Base-by-base conservation (phyloP, 2,113 vertebrate genomes). In the Corythaeola cristata region DNA sequence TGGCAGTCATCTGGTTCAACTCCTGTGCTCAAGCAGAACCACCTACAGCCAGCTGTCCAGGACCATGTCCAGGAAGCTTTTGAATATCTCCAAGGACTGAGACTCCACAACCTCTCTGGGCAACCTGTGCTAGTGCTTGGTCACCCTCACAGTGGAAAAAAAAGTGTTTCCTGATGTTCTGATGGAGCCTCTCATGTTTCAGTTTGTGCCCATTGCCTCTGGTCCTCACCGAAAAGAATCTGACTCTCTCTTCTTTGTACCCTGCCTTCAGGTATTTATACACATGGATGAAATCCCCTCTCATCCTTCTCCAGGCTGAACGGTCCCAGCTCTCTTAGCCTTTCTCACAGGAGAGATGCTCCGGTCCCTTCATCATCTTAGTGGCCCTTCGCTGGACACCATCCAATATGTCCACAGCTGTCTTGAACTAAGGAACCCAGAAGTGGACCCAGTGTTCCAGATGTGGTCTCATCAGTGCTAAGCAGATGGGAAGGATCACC, bases 371-470 rank as follows among this genome's bases (percentile, higher is more conserved):
- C 52, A 50, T 5, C 24, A 35, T 12, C 24, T 69, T 45, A 17
- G 28, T 13, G 20, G 28, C 9, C 26, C 26, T 79, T 68, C 0
- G 0, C 11, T 37, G 17, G 9, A 85, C 10, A 23, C 28, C 3
- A 22, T 45, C 22, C 41, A 41, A 2, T 24, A 67, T 2, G 4
- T 58, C 52, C 4, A 0, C 14, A 22, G 9, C 8, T 55, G 12
- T 55, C 64, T 63, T 24, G 6, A 66, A 55, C 9, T 9, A 23
- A 67, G 37, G 59, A 90, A 52, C 15, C 82, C 35, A 78, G 60
- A 85, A 59, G 11, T 17, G 9, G 39, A 84, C 6, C 2, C 41
- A 55, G 37, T 10, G 7, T 6, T 47, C 19, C 17, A 90, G 17
- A 16, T 26, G 21, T 17, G 50, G 44, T 33, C n/a, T 47, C 64